These are phyloP conservation scores for Tenebrio molitor DNA, from an alignment of 1,140 invertebrate species.

Conservation along the genomic window DNA sequence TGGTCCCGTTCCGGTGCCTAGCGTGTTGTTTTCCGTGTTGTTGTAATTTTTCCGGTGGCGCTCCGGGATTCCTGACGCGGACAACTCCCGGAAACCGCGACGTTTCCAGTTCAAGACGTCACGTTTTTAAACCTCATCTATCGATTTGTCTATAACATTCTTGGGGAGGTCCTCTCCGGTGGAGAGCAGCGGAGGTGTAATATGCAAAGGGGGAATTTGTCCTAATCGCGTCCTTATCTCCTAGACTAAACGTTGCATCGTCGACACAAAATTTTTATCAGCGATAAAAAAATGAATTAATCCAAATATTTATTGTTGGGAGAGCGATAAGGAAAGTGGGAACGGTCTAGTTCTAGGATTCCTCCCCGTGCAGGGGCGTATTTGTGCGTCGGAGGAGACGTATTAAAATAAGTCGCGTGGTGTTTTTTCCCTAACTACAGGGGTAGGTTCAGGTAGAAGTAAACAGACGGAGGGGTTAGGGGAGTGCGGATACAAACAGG, in stretches of 20 bases:
- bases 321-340: neutral
- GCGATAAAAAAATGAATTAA: constrained; percentile 27
- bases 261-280: constrained; percentile 28
- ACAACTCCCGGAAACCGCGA: constrained; percentile 13
- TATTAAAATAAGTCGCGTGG: constrained; percentile 9
- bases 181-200: no score
- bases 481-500: constrained; percentile 55
- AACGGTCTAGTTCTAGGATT: constrained; percentile 7
- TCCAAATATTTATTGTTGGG: constrained; percentile 32
- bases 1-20: no score
- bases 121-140: constrained; percentile 28
- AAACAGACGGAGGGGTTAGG: constrained; percentile 15
- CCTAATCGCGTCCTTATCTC: constrained; percentile 19
- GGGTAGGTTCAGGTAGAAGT: constrained; percentile 42
- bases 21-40: no score
- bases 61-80: constrained; percentile 9
- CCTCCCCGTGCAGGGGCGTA: constrained; percentile 2
- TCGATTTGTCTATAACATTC: constrained; percentile 4
- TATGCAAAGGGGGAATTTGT: neutral
- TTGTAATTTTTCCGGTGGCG: constrained; percentile 1
- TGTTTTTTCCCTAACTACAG: constrained; percentile 38
- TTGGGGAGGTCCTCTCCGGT: no score
- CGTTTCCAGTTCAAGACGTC: constrained; percentile 33
- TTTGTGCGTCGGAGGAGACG: neutral
- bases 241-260: constrained; percentile 38